Conservation (phyloP, 2,888 invertebrate species). For the Phaedon cochleariae region DNA sequence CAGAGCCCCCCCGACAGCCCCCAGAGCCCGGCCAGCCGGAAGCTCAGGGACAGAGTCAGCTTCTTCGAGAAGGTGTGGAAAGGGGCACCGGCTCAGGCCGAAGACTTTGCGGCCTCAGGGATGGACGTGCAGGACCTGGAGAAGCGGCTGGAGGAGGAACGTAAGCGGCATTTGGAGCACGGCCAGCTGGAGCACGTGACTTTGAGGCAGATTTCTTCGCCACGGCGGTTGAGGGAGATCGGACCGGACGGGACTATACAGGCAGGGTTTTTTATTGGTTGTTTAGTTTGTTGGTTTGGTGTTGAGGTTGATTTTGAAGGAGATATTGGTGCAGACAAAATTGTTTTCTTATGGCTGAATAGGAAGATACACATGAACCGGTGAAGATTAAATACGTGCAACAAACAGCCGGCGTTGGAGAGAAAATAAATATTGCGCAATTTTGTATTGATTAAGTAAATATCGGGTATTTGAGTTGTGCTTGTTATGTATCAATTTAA, state of each 20-base stretch:
- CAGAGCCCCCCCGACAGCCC: slow-evolving; percentile 53
- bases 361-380: too few relatives aligned
- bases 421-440: too few relatives aligned
- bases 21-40: slow-evolving; percentile 59
- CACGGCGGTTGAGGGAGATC: slow-evolving; percentile 49
- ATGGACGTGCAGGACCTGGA: slow-evolving; percentile 51
- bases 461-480: too few relatives aligned
- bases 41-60: slow-evolving; percentile 77
- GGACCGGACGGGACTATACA: slow-evolving; percentile 59
- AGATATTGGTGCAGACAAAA: neutral
- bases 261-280: slow-evolving; percentile 44
- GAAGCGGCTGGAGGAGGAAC: slow-evolving; percentile 49
- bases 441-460: too few relatives aligned
- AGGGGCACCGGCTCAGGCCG: slow-evolving; percentile 59
- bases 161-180: slow-evolving; percentile 48
- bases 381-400: too few relatives aligned
- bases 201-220: slow-evolving; percentile 67
- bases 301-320: neutral
- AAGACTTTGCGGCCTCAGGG: slow-evolving; percentile 43
- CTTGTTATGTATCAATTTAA: too few relatives aligned
- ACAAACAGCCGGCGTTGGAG: neutral
- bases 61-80: slow-evolving; percentile 85
- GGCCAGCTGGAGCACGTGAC: slow-evolving; percentile 69
- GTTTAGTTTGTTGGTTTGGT: neutral
- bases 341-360: too few relatives aligned